phyloP scores from a whole-genome alignment of 1,140 invertebrate species.

The Choristoneura fumiferana region DNA sequence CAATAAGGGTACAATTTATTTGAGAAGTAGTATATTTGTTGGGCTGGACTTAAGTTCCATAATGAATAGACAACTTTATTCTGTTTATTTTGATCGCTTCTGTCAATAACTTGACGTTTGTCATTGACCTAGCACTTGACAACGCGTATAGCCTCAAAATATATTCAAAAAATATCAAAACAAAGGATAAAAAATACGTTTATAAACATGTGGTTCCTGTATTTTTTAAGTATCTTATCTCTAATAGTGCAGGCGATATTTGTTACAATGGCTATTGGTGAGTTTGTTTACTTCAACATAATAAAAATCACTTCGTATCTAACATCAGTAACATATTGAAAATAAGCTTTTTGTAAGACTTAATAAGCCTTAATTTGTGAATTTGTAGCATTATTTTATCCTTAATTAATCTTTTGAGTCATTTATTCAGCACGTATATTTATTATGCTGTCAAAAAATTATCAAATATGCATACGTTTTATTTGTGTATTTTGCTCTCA shows the following conservation, averaged over 20 bases:
- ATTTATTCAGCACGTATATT: too few relatives aligned
- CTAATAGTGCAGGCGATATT: conserved; percentile 49
- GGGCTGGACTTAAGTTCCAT: neutral
- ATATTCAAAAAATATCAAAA: conserved; percentile 36
- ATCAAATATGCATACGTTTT: too few relatives aligned
- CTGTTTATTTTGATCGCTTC: conserved; percentile 8
- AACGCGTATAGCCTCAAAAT: conserved; percentile 51
- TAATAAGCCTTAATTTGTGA: too few relatives aligned
- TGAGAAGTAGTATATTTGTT: too few relatives aligned
- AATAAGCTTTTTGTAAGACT: neutral
- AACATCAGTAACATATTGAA: neutral
- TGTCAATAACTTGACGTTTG: conserved; percentile 13
- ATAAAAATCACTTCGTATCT: neutral
- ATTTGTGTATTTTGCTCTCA: too few relatives aligned
- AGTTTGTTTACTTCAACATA: conserved; percentile 20
- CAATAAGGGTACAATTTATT: too few relatives aligned
- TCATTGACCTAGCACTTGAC: conserved; percentile 27
- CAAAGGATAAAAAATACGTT: conserved; percentile 25
- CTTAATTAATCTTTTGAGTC: too few relatives aligned
- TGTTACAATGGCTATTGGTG: conserved; percentile 53
- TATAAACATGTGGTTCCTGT: conserved; percentile 51
- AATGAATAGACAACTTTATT: neutral
- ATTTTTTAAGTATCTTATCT: conserved; percentile 56
- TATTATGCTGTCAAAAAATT: too few relatives aligned
- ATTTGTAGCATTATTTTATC: too few relatives aligned